Conservation (phyloP, 2,113 vertebrate species). For the Neogobius melanostomus region DNA sequence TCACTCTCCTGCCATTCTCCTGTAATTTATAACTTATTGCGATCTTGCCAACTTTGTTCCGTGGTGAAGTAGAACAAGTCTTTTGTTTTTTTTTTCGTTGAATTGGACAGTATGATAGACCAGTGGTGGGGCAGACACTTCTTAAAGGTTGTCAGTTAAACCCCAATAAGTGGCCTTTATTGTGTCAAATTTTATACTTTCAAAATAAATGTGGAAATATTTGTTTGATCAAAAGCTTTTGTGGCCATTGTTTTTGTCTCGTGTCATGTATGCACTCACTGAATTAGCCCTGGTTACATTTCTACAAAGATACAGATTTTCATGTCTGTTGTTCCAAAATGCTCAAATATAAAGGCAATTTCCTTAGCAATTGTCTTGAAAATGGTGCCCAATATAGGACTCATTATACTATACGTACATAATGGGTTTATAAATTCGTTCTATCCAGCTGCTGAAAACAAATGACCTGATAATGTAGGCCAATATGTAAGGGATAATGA, state of each 20-base stretch:
- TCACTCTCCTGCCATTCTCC: constrained; percentile 74
- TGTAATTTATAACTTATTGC: constrained; percentile 75
- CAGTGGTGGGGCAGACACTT: constrained; percentile 66
- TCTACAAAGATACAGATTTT: no score
- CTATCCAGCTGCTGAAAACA: no score
- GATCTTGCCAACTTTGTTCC: constrained; percentile 73
- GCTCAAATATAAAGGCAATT: no score
- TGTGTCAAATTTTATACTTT: constrained; percentile 86
- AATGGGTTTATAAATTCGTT: no score
- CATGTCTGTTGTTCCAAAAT: no score
- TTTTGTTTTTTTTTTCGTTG: constrained; percentile 69
- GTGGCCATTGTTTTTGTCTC: background rate
- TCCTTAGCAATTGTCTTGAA: no score
- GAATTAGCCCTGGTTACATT: background rate
- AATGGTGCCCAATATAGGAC: no score
- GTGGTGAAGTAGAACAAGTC: constrained; percentile 72
- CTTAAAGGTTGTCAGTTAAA: constrained; percentile 74
- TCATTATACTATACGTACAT: no score
- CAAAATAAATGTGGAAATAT: constrained; percentile 84
- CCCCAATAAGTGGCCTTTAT: constrained; percentile 84
- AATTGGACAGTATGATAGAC: constrained; percentile 70
- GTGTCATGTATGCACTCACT: constrained; percentile 5
- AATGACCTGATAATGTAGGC: no score
- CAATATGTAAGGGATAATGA: no score
- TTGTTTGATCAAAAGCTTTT: constrained; percentile 71